Evolutionary conservation across 2,113 vertebrate species (phyloP), one percentile per base, ranked within the genome.

Genomic region (Colossoma macropomum): DNA sequence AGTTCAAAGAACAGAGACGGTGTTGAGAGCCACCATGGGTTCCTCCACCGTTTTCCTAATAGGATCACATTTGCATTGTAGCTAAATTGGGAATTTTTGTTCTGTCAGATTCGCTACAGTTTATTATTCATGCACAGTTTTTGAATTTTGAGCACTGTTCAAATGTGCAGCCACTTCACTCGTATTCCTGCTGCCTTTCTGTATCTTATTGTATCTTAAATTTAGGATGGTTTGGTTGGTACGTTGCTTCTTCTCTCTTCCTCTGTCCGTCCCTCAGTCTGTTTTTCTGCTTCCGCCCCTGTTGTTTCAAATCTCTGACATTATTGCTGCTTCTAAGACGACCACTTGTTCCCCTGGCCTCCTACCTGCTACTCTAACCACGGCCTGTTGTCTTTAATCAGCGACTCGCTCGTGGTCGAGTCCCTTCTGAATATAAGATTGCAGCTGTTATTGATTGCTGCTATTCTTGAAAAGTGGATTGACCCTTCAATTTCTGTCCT

Each of bases 301-400:
- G 50, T 52, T 52, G 50, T 52, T 52, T 52, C 50, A 38, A 80
- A 60, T 6, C 59, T 25, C 59, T 62, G 59, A 27, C 11, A 25
- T 62, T 27, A 62, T 62, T 62, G 13, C 59, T 21, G 59, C 59
- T 21, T 62, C 59, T 27, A 25, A 25, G 25, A 62, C 9, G n/a
- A 27, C 59, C 59, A n/a, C 59, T 62, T 62, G 25, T 62, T 62
- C n/a, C 13, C 12, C 11, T 7, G 59, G 59, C 23, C 59, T n/a
- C 25, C 59, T 13, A 27, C n/a, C 59, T 62, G 77, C 86, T 75
- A 59, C 75, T 77, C 21, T 56, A 56, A 21, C 54, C 50, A 4
- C 4, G 50, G 50, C 50, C 50, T 17, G 50, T 52, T 52, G 2
- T 17, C 50, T 56, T 23, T 56, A 56, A 56, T 56, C 54, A 56